phyloP scores from a whole-genome alignment of 2,888 invertebrate genomes.

The Gasteruption jaculator region DNA sequence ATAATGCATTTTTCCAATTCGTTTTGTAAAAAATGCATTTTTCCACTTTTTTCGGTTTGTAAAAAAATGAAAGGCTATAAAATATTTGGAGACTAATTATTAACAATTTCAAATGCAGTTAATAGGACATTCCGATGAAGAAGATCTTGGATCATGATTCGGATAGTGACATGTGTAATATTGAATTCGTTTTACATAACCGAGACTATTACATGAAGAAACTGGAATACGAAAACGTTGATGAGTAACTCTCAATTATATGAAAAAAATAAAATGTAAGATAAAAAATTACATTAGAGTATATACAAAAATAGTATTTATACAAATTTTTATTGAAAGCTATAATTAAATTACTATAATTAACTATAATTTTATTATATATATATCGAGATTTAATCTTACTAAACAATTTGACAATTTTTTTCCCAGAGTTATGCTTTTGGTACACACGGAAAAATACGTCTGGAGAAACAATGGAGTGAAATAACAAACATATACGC shows the following conservation, averaged over 20 bases:
- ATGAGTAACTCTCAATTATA: conserved; percentile 68
- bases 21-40: too few relatives aligned
- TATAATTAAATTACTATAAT: conserved; percentile 73
- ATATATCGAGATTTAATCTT: too few relatives aligned
- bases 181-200: conserved; percentile 82
- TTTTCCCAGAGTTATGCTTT: conserved; percentile 65
- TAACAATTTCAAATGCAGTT: conserved; percentile 24
- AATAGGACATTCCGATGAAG: conserved; percentile 31
- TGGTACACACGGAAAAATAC: conserved; percentile 60
- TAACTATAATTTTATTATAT: too few relatives aligned
- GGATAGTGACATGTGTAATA: conserved; percentile 53
- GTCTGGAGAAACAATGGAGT: conserved; percentile 72
- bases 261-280: neutral
- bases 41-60: too few relatives aligned
- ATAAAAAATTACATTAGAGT: neutral
- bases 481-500: conserved; percentile 62
- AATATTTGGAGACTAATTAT: conserved; percentile 7
- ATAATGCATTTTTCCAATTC: too few relatives aligned
- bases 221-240: conserved; percentile 74
- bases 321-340: conserved; percentile 8
- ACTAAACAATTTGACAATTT: too few relatives aligned
- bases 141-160: conserved; percentile 41
- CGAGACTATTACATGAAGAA: conserved; percentile 90
- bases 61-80: conserved; percentile 58
- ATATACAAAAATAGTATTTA: too few relatives aligned